A percentile compares a stretch with the other conserved stretches of the same genome.
Conservation (phyloP, 2,888 invertebrate species). For the Chydorus sphaericus region DNA sequence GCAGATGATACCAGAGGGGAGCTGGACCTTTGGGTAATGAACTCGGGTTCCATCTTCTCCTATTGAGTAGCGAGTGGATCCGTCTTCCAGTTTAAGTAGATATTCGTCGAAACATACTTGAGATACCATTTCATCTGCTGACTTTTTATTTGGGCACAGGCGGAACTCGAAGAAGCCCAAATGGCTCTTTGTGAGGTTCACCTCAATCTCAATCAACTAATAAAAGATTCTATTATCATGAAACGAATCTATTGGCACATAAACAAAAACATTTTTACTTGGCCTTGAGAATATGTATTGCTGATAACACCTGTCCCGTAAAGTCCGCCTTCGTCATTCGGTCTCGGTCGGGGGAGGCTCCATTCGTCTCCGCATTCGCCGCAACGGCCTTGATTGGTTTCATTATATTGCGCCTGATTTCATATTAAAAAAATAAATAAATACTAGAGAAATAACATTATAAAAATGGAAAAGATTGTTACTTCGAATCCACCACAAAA, state of each 20-base stretch:
- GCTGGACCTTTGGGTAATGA: slow-evolving; percentile 23
- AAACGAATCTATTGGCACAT: too few relatives aligned
- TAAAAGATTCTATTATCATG: slow-evolving; percentile 21
- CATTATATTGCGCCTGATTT: neutral
- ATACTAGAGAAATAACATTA: neutral
- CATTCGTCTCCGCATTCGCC: slow-evolving; percentile 11
- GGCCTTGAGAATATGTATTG: slow-evolving; percentile 18
- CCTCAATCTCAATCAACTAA: slow-evolving; percentile 16
- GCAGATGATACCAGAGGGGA: slow-evolving; percentile 35
- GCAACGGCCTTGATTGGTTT: slow-evolving; percentile 6
- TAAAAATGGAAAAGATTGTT: neutral
- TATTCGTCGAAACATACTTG: slow-evolving; percentile 37
- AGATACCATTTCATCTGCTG: slow-evolving; percentile 29
- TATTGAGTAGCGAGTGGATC: neutral
- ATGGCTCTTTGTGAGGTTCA: slow-evolving; percentile 32
- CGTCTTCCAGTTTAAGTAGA: neutral
- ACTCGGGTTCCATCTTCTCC: too few relatives aligned
- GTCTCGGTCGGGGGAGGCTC: neutral
- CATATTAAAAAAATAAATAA: neutral
- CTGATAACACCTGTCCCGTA: slow-evolving; percentile 17
- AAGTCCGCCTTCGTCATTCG: slow-evolving; percentile 4
- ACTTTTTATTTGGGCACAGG: slow-evolving; percentile 18
- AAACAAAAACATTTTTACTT: slow-evolving; percentile 15
- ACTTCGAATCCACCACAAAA: slow-evolving; percentile 1
- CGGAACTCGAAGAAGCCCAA: slow-evolving; percentile 21